Percentiles rank a stretch among this genome's conserved stretches.
These are phyloP conservation scores for Eupeodes luniger DNA, from an alignment of 2,888 invertebrate species.

Conservation along the genomic window DNA sequence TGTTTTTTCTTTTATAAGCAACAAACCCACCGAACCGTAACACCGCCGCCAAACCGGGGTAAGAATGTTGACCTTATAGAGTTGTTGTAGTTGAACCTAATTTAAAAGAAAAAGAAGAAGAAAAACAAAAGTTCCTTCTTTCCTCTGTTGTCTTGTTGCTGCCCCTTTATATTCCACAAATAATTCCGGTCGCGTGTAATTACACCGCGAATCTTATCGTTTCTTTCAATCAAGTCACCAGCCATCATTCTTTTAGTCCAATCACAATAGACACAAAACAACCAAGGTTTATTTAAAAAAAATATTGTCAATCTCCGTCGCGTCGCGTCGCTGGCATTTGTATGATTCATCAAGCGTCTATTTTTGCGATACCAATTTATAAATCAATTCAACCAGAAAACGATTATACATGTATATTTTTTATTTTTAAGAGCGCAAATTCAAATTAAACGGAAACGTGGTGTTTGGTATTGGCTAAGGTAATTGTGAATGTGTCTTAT, in stretches of 20 bases:
- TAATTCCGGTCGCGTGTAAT: slow-evolving; percentile 14
- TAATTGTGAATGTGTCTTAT: no score
- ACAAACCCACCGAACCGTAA: slow-evolving; percentile 54
- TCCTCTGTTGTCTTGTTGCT: neutral
- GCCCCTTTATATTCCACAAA: neutral
- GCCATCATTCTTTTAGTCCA: neutral
- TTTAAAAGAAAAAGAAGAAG: slow-evolving; percentile 15
- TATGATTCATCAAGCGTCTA: slow-evolving; percentile 68
- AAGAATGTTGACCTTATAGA: slow-evolving; percentile 70
- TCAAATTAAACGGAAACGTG: no score
- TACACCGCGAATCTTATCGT: slow-evolving; percentile 23
- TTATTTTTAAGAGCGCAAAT: no score
- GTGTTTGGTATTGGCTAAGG: no score
- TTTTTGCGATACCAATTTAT: slow-evolving; percentile 51
- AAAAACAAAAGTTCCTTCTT: slow-evolving; percentile 15
- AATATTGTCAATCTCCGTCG: slow-evolving; percentile 27
- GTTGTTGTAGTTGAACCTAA: slow-evolving; percentile 31
- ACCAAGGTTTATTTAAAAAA: neutral
- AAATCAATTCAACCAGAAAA: slow-evolving; percentile 63
- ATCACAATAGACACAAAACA: neutral
- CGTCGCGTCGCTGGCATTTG: slow-evolving; percentile 28
- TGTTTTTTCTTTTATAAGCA: neutral
- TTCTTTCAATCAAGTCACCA: neutral
- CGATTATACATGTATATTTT: neutral
- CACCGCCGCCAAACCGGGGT: neutral